Percentiles rank a stretch among this genome's conserved stretches.
Conservation (phyloP, 2,113 vertebrate species). For the Aphelocoma coerulescens region DNA sequence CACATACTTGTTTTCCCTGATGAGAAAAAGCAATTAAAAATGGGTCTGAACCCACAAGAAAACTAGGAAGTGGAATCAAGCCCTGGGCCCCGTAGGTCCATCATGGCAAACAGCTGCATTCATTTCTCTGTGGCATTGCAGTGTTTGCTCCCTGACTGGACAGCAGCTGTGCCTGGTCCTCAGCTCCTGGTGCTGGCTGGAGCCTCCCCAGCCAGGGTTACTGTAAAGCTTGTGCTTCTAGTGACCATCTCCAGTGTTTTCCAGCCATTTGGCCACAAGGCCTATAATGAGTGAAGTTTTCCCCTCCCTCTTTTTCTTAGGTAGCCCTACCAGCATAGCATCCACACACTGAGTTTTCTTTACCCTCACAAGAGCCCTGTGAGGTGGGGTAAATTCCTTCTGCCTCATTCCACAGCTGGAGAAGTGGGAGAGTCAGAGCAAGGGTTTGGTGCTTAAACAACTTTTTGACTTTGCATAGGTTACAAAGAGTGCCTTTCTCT, state of each 20-base stretch:
- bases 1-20: neutral
- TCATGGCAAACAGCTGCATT: neutral
- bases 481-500: neutral
- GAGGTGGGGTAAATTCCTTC: neutral
- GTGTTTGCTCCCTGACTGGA: neutral
- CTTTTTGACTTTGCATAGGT: neutral
- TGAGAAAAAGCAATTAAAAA: slow-evolving; percentile 42
- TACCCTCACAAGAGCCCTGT: neutral
- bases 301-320: neutral
- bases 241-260: neutral
- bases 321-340: neutral
- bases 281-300: neutral
- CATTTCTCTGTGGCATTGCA: neutral
- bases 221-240: neutral
- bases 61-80: neutral
- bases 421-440: neutral
- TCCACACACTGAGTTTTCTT: neutral
- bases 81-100: neutral
- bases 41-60: neutral
- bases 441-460: neutral
- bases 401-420: neutral
- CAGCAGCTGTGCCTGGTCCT: neutral
- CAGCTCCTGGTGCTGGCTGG: neutral
- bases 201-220: neutral
- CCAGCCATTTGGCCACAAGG: neutral